Percentiles rank a stretch among this genome's conserved stretches.
Evolutionary conservation across 1,140 invertebrate genomes (phyloP).

Genomic region (Thereuonema tuberculata): DNA sequence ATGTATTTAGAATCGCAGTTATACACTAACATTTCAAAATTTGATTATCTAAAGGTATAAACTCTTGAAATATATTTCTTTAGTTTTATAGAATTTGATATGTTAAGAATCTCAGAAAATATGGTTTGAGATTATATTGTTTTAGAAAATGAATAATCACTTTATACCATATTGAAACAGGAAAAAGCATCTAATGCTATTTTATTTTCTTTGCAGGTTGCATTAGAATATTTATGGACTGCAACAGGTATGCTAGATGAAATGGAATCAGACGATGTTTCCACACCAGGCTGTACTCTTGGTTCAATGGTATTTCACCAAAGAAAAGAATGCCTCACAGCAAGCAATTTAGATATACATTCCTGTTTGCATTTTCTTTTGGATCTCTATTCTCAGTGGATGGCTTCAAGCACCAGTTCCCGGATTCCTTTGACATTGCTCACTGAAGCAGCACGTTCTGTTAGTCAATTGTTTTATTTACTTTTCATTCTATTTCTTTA

Average conservation of each 20-base stretch:
- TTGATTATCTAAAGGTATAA: too few species aligned
- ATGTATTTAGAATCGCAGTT: too few species aligned
- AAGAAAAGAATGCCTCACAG: slow-evolving; percentile 18
- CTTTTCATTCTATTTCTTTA: background rate
- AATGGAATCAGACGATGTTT: slow-evolving; percentile 11
- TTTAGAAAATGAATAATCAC: too few species aligned
- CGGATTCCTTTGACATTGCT: slow-evolving; percentile 43
- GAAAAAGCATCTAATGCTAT: too few species aligned
- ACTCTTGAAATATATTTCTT: too few species aligned
- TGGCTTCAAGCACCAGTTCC: slow-evolving; percentile 36
- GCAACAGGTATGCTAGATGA: slow-evolving; percentile 20
- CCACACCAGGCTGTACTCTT: background rate
- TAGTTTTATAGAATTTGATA: too few species aligned
- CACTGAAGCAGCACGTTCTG: slow-evolving; percentile 50
- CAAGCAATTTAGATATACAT: slow-evolving; percentile 54
- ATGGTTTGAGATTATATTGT: too few species aligned
- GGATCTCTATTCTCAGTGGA: slow-evolving; percentile 64
- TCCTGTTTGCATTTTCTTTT: slow-evolving; percentile 74
- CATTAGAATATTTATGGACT: slow-evolving; percentile 36
- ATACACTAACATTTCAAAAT: too few species aligned
- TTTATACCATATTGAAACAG: too few species aligned
- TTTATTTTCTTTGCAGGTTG: slow-evolving; percentile 18
- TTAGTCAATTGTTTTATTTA: slow-evolving; percentile 27
- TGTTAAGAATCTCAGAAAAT: too few species aligned
- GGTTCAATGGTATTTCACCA: slow-evolving; percentile 16